Evolutionary conservation across 2,888 invertebrate genomes (phyloP).

Genomic region (Idaea dimidiata): DNA sequence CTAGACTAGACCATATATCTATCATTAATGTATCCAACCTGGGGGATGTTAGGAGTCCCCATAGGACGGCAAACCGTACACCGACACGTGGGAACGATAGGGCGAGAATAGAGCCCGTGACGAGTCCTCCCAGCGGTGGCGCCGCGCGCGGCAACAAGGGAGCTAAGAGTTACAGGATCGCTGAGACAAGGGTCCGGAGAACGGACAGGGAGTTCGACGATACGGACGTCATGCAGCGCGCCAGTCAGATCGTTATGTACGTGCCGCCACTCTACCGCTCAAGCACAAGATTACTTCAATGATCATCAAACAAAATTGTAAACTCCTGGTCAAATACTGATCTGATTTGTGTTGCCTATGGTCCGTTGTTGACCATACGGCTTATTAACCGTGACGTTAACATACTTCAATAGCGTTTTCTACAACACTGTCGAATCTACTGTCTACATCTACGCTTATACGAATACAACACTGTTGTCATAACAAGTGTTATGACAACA

Average conservation of each 20-base stretch:
- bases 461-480: too few species aligned
- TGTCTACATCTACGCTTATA: too few species aligned
- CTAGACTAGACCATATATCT: background rate
- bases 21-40: conserved; percentile 48
- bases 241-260: conserved; percentile 94
- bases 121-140: conserved; percentile 10
- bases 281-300: conserved; percentile 42
- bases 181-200: conserved; percentile 73
- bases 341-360: too few species aligned
- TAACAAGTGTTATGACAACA: too few species aligned
- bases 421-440: too few species aligned
- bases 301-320: conserved; percentile 59
- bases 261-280: conserved; percentile 52
- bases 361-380: too few species aligned
- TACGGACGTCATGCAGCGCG: conserved; percentile 90
- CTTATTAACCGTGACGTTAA: too few species aligned
- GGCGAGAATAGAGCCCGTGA: conserved; percentile 40
- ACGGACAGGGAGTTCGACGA: conserved; percentile 83
- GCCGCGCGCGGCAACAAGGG: conserved; percentile 56
- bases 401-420: too few species aligned
- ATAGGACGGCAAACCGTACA: conserved; percentile 52
- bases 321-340: background rate
- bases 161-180: conserved; percentile 67
- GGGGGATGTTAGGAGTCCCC: conserved; percentile 49
- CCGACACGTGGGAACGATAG: conserved; percentile 44